phyloP scores from a whole-genome alignment of 2,888 invertebrate species.

The Microplitis deprimator region DNA sequence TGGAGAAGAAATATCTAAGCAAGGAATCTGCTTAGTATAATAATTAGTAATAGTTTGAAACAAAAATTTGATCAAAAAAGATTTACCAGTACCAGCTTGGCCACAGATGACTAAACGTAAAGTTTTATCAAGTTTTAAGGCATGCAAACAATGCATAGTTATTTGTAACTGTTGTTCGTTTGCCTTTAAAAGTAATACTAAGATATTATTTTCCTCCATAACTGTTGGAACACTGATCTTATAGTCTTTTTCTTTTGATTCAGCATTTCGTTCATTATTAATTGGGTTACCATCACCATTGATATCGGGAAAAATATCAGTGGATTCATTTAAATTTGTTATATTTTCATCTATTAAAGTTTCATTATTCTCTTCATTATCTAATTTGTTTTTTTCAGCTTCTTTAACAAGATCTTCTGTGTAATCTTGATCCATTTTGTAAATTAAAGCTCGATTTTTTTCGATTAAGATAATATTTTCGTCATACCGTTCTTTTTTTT shows the following conservation, averaged over 20 bases:
- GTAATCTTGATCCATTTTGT: neutral
- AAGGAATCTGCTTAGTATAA: slow-evolving; percentile 9
- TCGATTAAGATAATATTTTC: neutral
- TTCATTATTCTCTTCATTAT: slow-evolving; percentile 7
- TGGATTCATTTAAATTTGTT: neutral
- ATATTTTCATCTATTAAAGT: neutral
- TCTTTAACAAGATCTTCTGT: neutral
- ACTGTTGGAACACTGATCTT: slow-evolving; percentile 12
- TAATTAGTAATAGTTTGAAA: slow-evolving; percentile 16
- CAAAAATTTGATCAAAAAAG: neutral
- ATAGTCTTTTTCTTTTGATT: slow-evolving; percentile 2
- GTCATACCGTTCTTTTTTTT: neutral
- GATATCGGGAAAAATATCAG: neutral
- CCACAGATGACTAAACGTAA: slow-evolving; percentile 17
- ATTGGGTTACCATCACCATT: neutral
- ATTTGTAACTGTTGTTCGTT: no score
- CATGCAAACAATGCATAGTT: no score
- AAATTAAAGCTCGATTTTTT: slow-evolving; percentile 17
- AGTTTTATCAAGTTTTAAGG: slow-evolving; percentile 1
- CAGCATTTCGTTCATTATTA: neutral
- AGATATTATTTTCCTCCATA: slow-evolving; percentile 15
- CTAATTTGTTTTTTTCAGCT: neutral
- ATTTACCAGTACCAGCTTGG: slow-evolving; percentile 8
- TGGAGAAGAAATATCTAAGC: slow-evolving; percentile 1
- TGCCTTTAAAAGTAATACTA: neutral